Conservation (phyloP, 2,113 vertebrate genomes). For the Blennius ocellaris region DNA sequence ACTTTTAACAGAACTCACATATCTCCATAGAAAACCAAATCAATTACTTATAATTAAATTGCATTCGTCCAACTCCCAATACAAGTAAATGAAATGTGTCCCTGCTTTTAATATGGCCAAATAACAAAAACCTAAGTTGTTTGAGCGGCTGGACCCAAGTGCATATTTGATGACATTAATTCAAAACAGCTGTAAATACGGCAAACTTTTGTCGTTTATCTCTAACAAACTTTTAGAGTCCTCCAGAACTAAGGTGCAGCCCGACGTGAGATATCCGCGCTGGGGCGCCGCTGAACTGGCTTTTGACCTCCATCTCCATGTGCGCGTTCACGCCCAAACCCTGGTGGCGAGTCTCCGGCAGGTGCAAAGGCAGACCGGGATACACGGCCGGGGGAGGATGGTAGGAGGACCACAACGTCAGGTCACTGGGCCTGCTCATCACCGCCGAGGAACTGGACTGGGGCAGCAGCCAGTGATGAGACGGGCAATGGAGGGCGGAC, state of each 20-base stretch:
- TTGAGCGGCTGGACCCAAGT: too few species aligned
- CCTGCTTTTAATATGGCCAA: too few species aligned
- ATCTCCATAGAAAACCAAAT: too few species aligned
- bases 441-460: slow-evolving; percentile 25
- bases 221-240: neutral
- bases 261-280: slow-evolving; percentile 28
- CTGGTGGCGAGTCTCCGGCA: slow-evolving; percentile 27
- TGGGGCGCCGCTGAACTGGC: slow-evolving; percentile 35
- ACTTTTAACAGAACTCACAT: too few species aligned
- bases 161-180: too few species aligned
- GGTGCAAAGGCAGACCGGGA: slow-evolving; percentile 38
- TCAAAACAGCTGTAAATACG: too few species aligned
- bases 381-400: slow-evolving; percentile 43
- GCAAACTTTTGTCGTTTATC: too few species aligned
- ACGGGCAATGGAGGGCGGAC: slow-evolving; percentile 23
- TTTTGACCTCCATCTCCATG: slow-evolving; percentile 32
- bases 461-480: slow-evolving; percentile 54
- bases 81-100: too few species aligned
- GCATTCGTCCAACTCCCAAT: too few species aligned
- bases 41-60: too few species aligned
- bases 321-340: slow-evolving; percentile 22
- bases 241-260: slow-evolving; percentile 46
- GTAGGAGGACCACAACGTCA: slow-evolving; percentile 50
- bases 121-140: too few species aligned
- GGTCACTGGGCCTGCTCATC: slow-evolving; percentile 18